These are phyloP conservation scores for Latrodectus geometricus DNA, from an alignment of 1,140 invertebrate species.

Conservation along the genomic window DNA sequence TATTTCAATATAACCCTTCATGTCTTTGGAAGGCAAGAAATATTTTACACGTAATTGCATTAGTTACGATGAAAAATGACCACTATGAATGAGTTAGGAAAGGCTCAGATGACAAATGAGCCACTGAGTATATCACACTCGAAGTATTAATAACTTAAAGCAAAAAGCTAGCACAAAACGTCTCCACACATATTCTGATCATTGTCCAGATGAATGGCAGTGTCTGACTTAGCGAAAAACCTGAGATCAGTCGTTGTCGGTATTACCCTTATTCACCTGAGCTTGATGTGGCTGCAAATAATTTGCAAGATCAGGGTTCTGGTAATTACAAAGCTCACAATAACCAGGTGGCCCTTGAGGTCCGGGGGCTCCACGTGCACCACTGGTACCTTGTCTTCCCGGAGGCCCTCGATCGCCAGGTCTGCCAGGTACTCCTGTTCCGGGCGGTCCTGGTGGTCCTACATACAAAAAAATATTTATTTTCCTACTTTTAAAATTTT, in stretches of 20 bases:
- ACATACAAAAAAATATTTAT: conserved; percentile 37
- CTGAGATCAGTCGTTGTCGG: conserved; percentile 29
- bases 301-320: conserved; percentile 48
- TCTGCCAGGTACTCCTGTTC: conserved; percentile 74
- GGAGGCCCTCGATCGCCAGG: conserved; percentile 76
- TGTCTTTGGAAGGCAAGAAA: too few relatives aligned
- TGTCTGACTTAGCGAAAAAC: conserved; percentile 20
- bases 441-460: conserved; percentile 76
- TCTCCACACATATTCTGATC: too few relatives aligned
- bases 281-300: conserved; percentile 17
- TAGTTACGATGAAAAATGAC: too few relatives aligned
- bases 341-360: conserved; percentile 71
- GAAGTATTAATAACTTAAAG: background rate
- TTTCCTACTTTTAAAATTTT: background rate
- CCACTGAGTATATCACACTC: background rate
- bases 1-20: too few relatives aligned
- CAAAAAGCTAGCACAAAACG: background rate
- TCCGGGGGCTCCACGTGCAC: conserved; percentile 44
- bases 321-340: conserved; percentile 71
- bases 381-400: conserved; percentile 73
- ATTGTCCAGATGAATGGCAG: conserved; percentile 9
- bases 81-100: background rate
- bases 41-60: too few relatives aligned
- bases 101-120: background rate
- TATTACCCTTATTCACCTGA: conserved; percentile 47